Evolutionary conservation across 1,140 invertebrate genomes (phyloP), one percentile per base, ranked within the genome.

Genomic region (Tetragonula clypearis): DNA sequence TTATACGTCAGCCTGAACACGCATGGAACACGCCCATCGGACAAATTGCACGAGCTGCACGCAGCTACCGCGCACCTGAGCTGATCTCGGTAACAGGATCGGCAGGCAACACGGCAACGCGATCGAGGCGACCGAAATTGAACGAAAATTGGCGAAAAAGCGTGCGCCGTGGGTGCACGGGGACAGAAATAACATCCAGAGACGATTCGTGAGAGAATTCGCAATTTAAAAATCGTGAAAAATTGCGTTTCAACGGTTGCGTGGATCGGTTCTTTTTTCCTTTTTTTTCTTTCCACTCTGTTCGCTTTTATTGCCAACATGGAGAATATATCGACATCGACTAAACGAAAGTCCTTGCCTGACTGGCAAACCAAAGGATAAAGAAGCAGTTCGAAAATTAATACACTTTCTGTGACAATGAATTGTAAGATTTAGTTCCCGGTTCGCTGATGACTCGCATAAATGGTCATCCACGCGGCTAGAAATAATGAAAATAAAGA

Each of bases 221-320:
- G 35, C 92, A 93, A 93, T 93, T 92, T 92, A 92, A 93, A 35
- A 30, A 93, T 93, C 91, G 89, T 92, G 91, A 90, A 82, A 82
- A 90, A 89, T 65, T 84, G 55, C 75, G 91, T 90, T 87, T 85
- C 87, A 86, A 58, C 69, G 30, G 30, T 35, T 4, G 41, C 4
- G 41, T 41, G 41, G 41, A 41, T 49, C 41, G 41, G 41, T 8
- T 49, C 41, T 49, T 49, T 49, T 49, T 41, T 41, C 0, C 8
- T 30, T 30, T 30, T 30, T 30, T 30, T 30, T 30, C 3, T 41
- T 9, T 49, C 6, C 41, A 49, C 6, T 49, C 41, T 49, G 41
- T 49, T 49, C 8, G 41, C 41, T 49, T 8, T 49, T 8, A 8
- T 49, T 8, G 35, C 35, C 35, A 35, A 35, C 35, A 3, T 35